Base-by-base conservation (phyloP, 2,888 invertebrate species). In the Torymus texanus region DNA sequence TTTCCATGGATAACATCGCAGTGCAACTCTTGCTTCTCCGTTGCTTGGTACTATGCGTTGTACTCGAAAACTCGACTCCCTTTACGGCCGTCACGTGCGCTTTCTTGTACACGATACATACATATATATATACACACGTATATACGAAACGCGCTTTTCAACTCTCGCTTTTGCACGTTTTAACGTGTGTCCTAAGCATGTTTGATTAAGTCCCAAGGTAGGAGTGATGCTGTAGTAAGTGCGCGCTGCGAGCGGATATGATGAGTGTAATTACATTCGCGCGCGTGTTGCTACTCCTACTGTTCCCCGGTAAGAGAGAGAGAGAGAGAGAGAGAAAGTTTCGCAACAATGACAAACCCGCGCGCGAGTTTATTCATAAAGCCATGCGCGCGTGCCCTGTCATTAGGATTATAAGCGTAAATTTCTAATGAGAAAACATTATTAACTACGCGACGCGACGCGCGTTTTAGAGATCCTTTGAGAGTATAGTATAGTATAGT, bases 281-380 rank as follows among this genome's bases (percentile, higher is more conserved):
- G 59, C 58, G 58, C n/a, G n/a, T n/a, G n/a, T n/a, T 16, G n/a
- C 14, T 16, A 8, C 41, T 18, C 50, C 18, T 11, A 8, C 21
- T 21, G 21, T 2, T 21, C 21, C 21, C 21, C 2, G 1, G 41
- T n/a, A n/a, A 24, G 29, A 5, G 5, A 29, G 29, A 29, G 29
- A 3, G 29, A 5, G 41, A 8, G 8, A 41, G 41, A 8, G 41
- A 56, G 72, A 63, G 81, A 81, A 81, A 81, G 79, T 81, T 79
- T 79, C 53, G 58, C 65, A 79, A 81, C 79, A 79, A 79, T 81
- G 79, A 81, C 79, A 79, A 81, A 74, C 65, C 21, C 24, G 59
- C 29, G 24, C 71, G 21, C 21, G 75, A 81, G 77, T 81, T 81
- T 81, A 81, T 78, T 81, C 71, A 66, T 75, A 75, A 80, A 70